A percentile compares a stretch with the other conserved stretches of the same genome.
phyloP scores from a whole-genome alignment of 2,113 vertebrate species.

The Oceanites oceanicus region DNA sequence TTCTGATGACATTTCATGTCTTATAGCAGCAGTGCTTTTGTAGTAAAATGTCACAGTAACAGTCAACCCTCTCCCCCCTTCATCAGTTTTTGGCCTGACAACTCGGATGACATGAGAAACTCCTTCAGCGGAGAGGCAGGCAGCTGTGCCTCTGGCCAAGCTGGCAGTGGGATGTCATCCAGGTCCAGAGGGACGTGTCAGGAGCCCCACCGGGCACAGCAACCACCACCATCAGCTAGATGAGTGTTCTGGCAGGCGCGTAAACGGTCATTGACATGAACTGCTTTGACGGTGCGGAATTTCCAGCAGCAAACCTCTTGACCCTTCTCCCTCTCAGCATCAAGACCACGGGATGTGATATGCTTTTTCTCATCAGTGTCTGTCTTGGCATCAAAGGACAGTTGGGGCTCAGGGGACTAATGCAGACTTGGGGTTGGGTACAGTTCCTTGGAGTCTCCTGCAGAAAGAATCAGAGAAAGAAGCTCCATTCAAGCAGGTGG shows the following conservation, averaged over 20 bases:
- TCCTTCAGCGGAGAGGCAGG: background rate
- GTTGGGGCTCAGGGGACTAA: background rate
- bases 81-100: background rate
- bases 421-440: background rate
- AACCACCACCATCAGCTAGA: background rate
- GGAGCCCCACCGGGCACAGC: background rate
- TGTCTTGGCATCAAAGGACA: background rate
- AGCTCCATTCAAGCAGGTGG: background rate
- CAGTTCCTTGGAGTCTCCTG: background rate
- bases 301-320: background rate
- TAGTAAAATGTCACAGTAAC: background rate
- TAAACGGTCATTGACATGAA: background rate
- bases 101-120: background rate
- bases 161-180: background rate
- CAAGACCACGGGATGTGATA: too few species aligned
- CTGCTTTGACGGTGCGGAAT: background rate
- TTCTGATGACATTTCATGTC: background rate
- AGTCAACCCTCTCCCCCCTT: background rate
- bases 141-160: background rate
- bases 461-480: background rate
- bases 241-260: background rate
- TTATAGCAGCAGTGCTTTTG: background rate
- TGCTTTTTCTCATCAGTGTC: background rate
- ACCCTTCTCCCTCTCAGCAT: background rate
- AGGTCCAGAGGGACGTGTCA: background rate